Base-by-base conservation (phyloP, 2,113 vertebrate genomes). In the Acanthisitta chloris region DNA sequence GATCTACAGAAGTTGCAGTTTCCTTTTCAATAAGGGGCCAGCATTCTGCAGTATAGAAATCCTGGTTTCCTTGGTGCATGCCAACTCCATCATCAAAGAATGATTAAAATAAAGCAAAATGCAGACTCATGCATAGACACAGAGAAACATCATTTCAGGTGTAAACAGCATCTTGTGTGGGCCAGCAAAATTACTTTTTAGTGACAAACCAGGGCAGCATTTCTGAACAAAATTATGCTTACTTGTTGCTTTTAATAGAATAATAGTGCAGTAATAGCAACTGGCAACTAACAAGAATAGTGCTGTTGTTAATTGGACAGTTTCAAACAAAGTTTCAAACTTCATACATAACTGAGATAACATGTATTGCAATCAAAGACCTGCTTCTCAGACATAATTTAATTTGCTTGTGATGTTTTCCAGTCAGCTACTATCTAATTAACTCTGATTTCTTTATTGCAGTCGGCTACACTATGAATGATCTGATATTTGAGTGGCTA, bases 401-500 rank as follows among this genome's bases (percentile, higher is more conserved):
- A 45, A 28, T 73, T 70, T 79, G 26, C 9, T 59, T 71, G 87
- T 76, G 17, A 69, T 76, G 12, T 86, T 92, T 92, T 51, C 48
- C 19, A 42, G 25, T 88, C 71, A 54, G 49, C 83, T 94, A 64
- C 71, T 62, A 57, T 49, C 61, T 96, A 92, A 96, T 45, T 11
- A 87, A 59, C 48, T 95, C 76, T 74, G 48, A 61, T 97, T 97
- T 95, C 34, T 96, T 97, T 96, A 46, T 77, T 96, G 24, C 86
- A 99, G 99, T 99, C 97, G 99, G 99, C 62, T 99, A 99, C 97
- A 99, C 99, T 19, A 99, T 99, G 99, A 99, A 99, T 70, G 99
- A 99, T 96, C 96, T 99, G 97, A 98, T 99, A 96, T 99, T 99
- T 87, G 99, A 99, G 97, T 99, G 99, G 99, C 86, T 99, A 97